Evolutionary conservation across 2,113 vertebrate genomes (phyloP).

Genomic region (Pseudorasbora parva): DNA sequence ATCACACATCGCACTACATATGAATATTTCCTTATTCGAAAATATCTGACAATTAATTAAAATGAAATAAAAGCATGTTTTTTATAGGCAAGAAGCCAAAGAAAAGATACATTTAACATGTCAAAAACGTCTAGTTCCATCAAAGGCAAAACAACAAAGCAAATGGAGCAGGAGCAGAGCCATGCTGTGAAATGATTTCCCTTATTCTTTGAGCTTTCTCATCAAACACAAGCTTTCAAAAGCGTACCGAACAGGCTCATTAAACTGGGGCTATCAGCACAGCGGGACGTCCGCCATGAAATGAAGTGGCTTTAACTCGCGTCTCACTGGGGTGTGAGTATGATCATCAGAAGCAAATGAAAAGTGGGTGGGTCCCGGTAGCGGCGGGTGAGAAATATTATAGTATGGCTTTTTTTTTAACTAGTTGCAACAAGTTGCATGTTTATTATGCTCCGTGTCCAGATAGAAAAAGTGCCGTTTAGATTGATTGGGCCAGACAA

Average conservation of each 20-base stretch:
- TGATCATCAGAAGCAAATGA: no score
- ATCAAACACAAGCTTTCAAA: background rate
- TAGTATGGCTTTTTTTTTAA: no score
- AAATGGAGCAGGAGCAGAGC: background rate
- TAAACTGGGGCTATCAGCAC: conserved; percentile 12
- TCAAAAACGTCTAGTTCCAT: background rate
- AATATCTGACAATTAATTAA: background rate
- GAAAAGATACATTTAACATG: background rate
- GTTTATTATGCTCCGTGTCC: no score
- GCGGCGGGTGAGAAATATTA: no score
- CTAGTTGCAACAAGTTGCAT: no score
- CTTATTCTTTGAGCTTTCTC: conserved; percentile 13
- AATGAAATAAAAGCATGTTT: background rate
- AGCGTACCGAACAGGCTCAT: background rate
- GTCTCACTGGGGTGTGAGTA: background rate
- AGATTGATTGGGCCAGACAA: no score
- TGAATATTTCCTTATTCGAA: background rate
- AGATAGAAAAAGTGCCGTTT: no score
- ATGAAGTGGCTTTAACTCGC: conserved; percentile 2
- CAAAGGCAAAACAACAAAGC: background rate
- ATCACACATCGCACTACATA: background rate
- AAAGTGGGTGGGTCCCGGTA: no score
- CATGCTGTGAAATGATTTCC: conserved; percentile 23
- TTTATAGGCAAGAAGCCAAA: background rate
- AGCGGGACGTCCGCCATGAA: background rate